A percentile compares a stretch with the other conserved stretches of the same genome.
phyloP scores from a whole-genome alignment of 2,888 invertebrate genomes.

The Thera obeliscata region DNA sequence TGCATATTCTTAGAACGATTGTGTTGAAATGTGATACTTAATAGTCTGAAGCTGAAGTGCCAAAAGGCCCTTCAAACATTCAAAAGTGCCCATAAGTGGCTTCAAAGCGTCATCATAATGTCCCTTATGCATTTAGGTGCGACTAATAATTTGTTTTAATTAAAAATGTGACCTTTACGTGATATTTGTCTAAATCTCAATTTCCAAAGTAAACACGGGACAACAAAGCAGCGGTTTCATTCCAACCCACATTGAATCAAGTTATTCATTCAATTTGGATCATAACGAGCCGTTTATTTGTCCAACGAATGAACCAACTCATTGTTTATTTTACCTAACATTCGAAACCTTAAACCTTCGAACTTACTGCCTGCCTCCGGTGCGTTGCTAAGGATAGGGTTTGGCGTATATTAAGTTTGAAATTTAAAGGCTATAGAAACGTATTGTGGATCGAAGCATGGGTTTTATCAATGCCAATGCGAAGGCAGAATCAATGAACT shows the following conservation, averaged over 20 bases:
- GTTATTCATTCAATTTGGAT: slow-evolving; percentile 34
- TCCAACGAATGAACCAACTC: slow-evolving; percentile 29
- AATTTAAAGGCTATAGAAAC: slow-evolving; percentile 15
- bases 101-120: too few relatives aligned
- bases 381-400: slow-evolving; percentile 10
- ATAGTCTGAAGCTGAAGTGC: too few relatives aligned
- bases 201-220: slow-evolving; percentile 15
- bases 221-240: slow-evolving; percentile 28
- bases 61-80: too few relatives aligned
- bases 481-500: slow-evolving; percentile 28
- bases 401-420: slow-evolving; percentile 11
- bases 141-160: too few relatives aligned
- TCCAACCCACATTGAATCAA: slow-evolving; percentile 21
- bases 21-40: too few relatives aligned
- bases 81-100: too few relatives aligned
- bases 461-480: slow-evolving; percentile 13
- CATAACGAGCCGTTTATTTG: slow-evolving; percentile 33
- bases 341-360: slow-evolving; percentile 19
- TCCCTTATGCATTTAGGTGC: too few relatives aligned
- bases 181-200: slow-evolving; percentile 11
- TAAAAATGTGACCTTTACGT: slow-evolving; percentile 18
- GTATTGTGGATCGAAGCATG: slow-evolving; percentile 5
- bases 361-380: slow-evolving; percentile 15
- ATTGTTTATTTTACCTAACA: slow-evolving; percentile 27
- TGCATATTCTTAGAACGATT: too few relatives aligned